Evolutionary conservation across 2,888 invertebrate species (phyloP).

Genomic region (Ophonus ardosiacus): DNA sequence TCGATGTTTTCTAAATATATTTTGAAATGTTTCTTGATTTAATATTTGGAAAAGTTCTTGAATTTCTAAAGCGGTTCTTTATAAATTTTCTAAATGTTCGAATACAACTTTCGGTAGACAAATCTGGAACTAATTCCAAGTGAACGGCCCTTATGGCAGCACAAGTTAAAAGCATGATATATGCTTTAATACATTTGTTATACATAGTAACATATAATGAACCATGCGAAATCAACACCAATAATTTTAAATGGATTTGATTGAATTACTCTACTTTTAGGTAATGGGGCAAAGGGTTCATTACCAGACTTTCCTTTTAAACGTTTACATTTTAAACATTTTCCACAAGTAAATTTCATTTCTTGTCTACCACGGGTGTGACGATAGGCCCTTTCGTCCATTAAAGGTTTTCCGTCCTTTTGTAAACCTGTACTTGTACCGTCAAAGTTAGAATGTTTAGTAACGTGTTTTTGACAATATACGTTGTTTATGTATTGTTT

Average conservation of each 20-base stretch:
- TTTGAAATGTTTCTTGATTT: neutral
- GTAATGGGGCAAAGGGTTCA: conserved; percentile 9
- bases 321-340: neutral
- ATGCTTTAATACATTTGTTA: conserved; percentile 5
- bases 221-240: conserved; percentile 3
- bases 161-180: conserved; percentile 44
- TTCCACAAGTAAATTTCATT: neutral
- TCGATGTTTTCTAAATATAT: neutral
- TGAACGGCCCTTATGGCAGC: conserved; percentile 17
- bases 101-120: conserved; percentile 1
- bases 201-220: neutral
- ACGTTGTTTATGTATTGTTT: too few relatives aligned
- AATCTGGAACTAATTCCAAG: conserved; percentile 47
- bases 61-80: neutral
- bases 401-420: too few relatives aligned
- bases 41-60: neutral
- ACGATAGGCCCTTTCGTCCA: too few relatives aligned
- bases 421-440: too few relatives aligned
- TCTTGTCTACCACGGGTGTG: conserved; percentile 5
- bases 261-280: neutral
- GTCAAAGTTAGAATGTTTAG: too few relatives aligned
- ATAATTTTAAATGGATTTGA: neutral
- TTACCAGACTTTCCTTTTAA: neutral
- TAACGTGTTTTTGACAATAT: too few relatives aligned
- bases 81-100: neutral